phyloP scores from a whole-genome alignment of 1,140 invertebrate genomes.

The Pseudomyrmex gracilis region DNA sequence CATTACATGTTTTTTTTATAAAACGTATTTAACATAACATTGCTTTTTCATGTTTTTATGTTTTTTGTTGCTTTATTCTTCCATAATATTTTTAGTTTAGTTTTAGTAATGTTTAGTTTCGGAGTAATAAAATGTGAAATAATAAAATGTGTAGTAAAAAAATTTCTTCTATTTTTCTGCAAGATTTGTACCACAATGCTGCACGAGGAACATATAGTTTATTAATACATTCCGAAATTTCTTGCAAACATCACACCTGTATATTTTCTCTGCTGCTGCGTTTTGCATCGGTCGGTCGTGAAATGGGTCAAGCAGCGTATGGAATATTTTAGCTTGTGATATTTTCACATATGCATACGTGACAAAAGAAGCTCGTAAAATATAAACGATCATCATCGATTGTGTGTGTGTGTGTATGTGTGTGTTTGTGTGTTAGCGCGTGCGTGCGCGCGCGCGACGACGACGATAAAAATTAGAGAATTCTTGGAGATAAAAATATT shows the following conservation, averaged over 20 bases:
- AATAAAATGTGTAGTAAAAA: background rate
- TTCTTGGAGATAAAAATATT: background rate
- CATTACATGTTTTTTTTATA: too few relatives aligned
- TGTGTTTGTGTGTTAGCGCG: too few relatives aligned
- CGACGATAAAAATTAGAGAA: slow-evolving; percentile 6
- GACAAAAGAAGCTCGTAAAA: slow-evolving; percentile 56
- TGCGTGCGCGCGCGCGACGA: too few relatives aligned
- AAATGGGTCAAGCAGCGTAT: slow-evolving; percentile 81
- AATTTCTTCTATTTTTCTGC: background rate
- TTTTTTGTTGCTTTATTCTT: too few relatives aligned
- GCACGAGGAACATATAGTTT: slow-evolving; percentile 6
- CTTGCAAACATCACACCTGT: slow-evolving; percentile 24
- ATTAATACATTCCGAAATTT: slow-evolving; percentile 30
- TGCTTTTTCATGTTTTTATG: too few relatives aligned
- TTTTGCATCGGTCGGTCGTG: slow-evolving; percentile 70
- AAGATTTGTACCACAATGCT: slow-evolving; percentile 33
- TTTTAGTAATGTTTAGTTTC: too few relatives aligned
- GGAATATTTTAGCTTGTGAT: slow-evolving; percentile 65
- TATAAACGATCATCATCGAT: slow-evolving; percentile 38
- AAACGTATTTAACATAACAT: too few relatives aligned
- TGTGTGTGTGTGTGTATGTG: background rate
- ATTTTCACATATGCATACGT: slow-evolving; percentile 51
- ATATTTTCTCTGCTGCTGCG: slow-evolving; percentile 21
- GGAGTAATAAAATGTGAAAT: too few relatives aligned
- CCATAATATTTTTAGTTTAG: too few relatives aligned